Conservation (phyloP, 2,797 vertebrate genomes). For the Sylvia borin region DNA sequence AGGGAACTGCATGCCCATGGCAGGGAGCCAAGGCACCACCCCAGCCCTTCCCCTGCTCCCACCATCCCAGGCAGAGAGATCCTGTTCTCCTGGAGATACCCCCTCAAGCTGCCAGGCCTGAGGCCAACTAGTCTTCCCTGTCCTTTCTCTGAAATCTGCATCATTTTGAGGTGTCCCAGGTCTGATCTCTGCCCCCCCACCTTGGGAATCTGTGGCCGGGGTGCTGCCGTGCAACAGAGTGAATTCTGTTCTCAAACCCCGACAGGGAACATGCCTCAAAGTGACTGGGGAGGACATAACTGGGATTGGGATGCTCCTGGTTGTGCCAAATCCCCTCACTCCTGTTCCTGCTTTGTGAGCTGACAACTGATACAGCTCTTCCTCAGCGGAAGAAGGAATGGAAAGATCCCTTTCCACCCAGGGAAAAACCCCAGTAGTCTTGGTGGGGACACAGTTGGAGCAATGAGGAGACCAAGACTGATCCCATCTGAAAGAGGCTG, state of each 20-base stretch:
- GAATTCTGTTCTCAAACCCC: not conserved
- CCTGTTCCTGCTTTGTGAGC: not conserved
- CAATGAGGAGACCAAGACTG: not conserved
- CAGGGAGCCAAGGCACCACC: not conserved
- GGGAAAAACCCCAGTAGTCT: not conserved
- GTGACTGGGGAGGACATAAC: not conserved
- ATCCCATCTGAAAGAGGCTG: not conserved
- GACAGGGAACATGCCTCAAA: rapidly evolving
- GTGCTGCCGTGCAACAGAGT: not conserved
- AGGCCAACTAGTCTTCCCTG: not conserved
- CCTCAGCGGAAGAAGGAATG: not conserved
- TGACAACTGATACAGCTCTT: not conserved
- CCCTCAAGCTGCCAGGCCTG: not conserved
- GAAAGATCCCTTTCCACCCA: not conserved
- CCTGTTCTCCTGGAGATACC: not conserved
- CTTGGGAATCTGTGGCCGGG: not conserved
- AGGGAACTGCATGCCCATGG: not conserved
- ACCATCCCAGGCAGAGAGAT: not conserved
- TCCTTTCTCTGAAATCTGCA: not conserved
- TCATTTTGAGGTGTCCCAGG: not conserved
- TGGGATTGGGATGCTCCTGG: not conserved
- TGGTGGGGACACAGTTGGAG: not conserved
- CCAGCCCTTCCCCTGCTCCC: not conserved
- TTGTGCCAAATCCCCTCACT: not conserved
- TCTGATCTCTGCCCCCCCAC: not conserved